Conservation (phyloP, 2,888 invertebrate species). For the Harpalus rubripes region DNA sequence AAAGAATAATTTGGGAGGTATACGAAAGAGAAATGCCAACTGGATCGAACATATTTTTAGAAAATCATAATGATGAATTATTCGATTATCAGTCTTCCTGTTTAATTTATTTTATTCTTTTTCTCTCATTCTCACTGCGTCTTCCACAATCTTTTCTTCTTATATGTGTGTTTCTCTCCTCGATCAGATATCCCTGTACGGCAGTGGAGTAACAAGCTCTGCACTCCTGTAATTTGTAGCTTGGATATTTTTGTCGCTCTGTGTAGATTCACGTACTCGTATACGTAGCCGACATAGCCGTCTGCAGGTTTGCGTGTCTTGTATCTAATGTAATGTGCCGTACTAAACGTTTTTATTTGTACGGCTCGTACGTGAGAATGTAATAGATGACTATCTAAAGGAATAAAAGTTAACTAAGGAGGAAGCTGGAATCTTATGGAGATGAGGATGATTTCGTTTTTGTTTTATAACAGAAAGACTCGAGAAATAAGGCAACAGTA, state of each 20-base stretch:
- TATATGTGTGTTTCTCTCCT: neutral
- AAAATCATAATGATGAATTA: too few species aligned
- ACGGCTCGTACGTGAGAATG: slow-evolving; percentile 47
- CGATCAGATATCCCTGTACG: slow-evolving; percentile 17
- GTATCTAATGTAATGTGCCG: slow-evolving; percentile 46
- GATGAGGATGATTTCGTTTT: neutral
- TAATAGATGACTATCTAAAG: slow-evolving; percentile 41
- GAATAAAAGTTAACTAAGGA: slow-evolving; percentile 1
- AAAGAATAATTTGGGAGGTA: neutral
- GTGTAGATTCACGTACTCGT: slow-evolving; percentile 1
- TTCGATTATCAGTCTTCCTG: too few species aligned
- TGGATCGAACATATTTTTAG: too few species aligned
- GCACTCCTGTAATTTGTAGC: slow-evolving; percentile 21
- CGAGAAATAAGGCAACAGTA: too few species aligned
- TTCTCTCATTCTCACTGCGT: neutral
- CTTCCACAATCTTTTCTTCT: neutral
- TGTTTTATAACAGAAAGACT: neutral
- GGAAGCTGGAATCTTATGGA: neutral
- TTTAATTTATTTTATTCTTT: too few species aligned
- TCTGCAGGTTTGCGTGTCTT: slow-evolving; percentile 32
- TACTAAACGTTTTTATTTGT: slow-evolving; percentile 51
- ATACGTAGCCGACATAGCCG: neutral
- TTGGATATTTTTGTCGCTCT: slow-evolving; percentile 17
- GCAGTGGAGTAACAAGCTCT: slow-evolving; percentile 11
- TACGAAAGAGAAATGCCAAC: too few species aligned